Evolutionary conservation across 2,888 invertebrate species (phyloP), one percentile per base, ranked within the genome.

Genomic region (Lacanobia wlatinum): DNA sequence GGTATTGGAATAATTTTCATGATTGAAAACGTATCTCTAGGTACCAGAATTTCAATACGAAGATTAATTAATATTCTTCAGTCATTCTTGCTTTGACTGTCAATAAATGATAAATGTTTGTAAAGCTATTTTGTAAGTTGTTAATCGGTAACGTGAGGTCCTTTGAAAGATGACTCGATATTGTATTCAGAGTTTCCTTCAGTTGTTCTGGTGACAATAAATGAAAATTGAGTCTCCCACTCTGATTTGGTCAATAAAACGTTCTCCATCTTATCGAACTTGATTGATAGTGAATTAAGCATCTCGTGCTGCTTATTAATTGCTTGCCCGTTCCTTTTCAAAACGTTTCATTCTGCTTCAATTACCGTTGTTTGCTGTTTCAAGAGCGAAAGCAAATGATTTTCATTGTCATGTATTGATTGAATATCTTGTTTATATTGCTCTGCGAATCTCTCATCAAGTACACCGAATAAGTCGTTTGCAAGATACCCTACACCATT

Each of bases 261-360:
- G n/a, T n/a, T n/a, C n/a, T n/a, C n/a, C n/a, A n/a, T n/a, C n/a
- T n/a, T n/a, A n/a, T n/a, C n/a, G n/a, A n/a, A n/a, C n/a, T n/a
- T n/a, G n/a, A n/a, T n/a, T n/a, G n/a, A n/a, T n/a, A n/a, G n/a
- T n/a, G n/a, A n/a, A n/a, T n/a, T n/a, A n/a, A n/a, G n/a, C 46
- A 67, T 56, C 40, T 67, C 50, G n/a, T 67, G 23, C 50, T 67
- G 59, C n/a, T 59, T 58, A 38, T 58, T 59, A 48, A 67, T 67
- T 28, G 50, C 18, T 21, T 10, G 10, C 14, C 46, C 43, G 18
- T 62, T 55, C 23, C 16, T 28, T 28, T 70, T 70, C 53, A 70
- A 50, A 18, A 70, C 28, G 21, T 64, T 59, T 10, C 40, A 60
- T 18, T 48, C 61, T 28, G 12, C 46, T 61, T 43, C 59, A 59